Percentiles rank a stretch among this genome's conserved stretches.
Conservation (phyloP, 2,797 vertebrate genomes). For the Labroides dimidiatus region DNA sequence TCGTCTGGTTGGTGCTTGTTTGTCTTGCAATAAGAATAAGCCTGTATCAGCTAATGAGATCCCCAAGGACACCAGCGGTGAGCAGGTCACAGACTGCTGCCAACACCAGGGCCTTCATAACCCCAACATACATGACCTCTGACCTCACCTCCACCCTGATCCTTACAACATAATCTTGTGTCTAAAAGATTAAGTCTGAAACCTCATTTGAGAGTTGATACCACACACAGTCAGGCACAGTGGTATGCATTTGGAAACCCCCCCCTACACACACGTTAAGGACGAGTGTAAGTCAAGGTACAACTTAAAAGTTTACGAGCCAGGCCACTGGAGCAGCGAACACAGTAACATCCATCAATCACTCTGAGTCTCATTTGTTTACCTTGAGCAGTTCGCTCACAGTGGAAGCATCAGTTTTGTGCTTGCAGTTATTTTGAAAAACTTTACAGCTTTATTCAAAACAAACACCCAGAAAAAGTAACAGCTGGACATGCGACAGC, state of each 20-base stretch:
- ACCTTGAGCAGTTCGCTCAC: too few species aligned
- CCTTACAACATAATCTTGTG: conserved; percentile 19
- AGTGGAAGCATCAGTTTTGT: too few species aligned
- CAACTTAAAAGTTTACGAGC: too few species aligned
- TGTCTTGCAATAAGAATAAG: background rate
- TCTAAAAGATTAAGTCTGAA: conserved; percentile 29
- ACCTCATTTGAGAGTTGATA: conserved; percentile 22
- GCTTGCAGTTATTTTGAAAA: too few species aligned
- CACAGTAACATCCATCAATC: too few species aligned
- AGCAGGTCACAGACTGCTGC: conserved; percentile 51
- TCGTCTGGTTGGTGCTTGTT: background rate
- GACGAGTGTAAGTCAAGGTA: too few species aligned
- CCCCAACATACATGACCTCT: conserved; percentile 44
- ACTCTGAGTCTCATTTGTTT: too few species aligned
- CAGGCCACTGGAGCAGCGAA: too few species aligned
- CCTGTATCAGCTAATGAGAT: conserved; percentile 73
- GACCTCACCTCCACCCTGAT: conserved; percentile 30
- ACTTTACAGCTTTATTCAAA: too few species aligned
- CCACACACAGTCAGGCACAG: conserved; percentile 30
- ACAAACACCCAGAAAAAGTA: too few species aligned
- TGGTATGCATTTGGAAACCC: conserved; percentile 1
- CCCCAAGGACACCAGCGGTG: conserved; percentile 60
- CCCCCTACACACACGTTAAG: conserved; percentile 4
- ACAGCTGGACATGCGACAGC: too few species aligned
- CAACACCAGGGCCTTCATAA: conserved; percentile 36